Percentiles rank a stretch among this genome's conserved stretches.
These are phyloP conservation scores for Hybognathus amarus DNA, from an alignment of 2,797 vertebrate species.

Conservation along the genomic window DNA sequence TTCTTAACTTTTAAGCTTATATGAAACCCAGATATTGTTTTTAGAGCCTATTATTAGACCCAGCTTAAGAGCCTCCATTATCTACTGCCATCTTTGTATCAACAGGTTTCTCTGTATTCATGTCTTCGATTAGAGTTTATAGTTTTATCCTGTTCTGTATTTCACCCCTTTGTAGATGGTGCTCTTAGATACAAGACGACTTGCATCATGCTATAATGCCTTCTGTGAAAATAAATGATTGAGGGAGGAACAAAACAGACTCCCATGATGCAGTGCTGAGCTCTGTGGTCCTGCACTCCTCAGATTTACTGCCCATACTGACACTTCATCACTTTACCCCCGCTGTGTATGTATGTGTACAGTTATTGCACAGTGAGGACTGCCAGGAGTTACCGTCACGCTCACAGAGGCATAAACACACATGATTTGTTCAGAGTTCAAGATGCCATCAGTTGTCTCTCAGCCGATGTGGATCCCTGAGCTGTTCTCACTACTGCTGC, in stretches of 20 bases:
- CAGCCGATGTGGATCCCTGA: not conserved
- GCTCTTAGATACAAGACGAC: conserved; percentile 24
- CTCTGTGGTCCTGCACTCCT: conserved; percentile 27
- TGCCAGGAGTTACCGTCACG: conserved; percentile 30
- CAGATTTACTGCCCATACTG: conserved; percentile 49
- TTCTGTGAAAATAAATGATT: conserved; percentile 43
- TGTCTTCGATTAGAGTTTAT: conserved; percentile 11
- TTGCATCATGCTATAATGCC: conserved; percentile 31
- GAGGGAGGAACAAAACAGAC: conserved; percentile 40
- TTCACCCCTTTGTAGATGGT: conserved; percentile 25
- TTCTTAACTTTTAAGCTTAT: not conserved
- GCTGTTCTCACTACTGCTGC: not conserved
- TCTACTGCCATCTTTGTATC: conserved; percentile 7
- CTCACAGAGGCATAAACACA: conserved; percentile 23
- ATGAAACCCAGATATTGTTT: too few species aligned
- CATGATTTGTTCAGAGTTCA: conserved; percentile 1
- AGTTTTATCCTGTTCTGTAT: conserved; percentile 28
- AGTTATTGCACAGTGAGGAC: conserved; percentile 45
- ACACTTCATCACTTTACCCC: conserved; percentile 49
- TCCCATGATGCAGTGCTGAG: conserved; percentile 38
- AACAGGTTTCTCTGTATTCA: conserved; percentile 2
- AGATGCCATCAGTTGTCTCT: conserved; percentile 1
- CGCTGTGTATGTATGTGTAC: conserved; percentile 44
- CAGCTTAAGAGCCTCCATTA: not conserved
- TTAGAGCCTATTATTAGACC: conserved; percentile 13